A percentile compares a stretch with the other conserved stretches of the same genome.
Evolutionary conservation across 2,797 vertebrate species (phyloP).

Genomic region (Tangara arthus): DNA sequence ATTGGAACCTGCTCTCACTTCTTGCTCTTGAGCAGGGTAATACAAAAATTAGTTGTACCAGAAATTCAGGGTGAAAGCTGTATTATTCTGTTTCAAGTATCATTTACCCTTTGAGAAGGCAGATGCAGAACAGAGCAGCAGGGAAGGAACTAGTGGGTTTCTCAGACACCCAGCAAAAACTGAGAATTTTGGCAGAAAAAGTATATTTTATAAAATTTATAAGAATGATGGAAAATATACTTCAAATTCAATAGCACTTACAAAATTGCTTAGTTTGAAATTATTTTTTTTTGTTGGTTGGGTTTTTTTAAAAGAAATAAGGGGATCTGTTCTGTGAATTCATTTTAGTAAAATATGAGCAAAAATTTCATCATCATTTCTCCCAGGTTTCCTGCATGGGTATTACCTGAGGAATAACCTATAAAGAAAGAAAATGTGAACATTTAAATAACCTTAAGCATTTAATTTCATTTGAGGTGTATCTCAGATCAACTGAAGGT

Average conservation of each 20-base stretch:
- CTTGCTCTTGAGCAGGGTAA: background rate
- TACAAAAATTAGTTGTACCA: background rate
- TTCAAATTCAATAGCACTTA: background rate
- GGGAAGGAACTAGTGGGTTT: background rate
- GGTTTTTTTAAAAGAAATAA: background rate
- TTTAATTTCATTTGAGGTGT: background rate
- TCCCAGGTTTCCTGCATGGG: background rate
- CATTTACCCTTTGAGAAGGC: background rate
- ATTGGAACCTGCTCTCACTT: background rate
- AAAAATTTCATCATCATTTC: background rate
- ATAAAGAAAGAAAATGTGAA: background rate
- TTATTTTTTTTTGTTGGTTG: rapidly evolving
- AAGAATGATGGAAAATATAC: background rate
- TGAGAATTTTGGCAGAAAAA: background rate
- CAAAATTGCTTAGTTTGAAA: background rate
- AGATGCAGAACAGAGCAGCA: background rate
- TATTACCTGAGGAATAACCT: background rate
- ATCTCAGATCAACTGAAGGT: background rate
- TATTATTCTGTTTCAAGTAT: background rate
- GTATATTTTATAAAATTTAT: background rate
- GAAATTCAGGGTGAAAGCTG: background rate
- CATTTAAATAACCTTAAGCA: background rate
- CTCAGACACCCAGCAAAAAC: background rate
- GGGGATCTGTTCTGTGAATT: rapidly evolving
- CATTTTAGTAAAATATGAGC: background rate